These are phyloP conservation scores for Chionoecetes opilio DNA, from an alignment of 1,140 invertebrate genomes.

Conservation along the genomic window DNA sequence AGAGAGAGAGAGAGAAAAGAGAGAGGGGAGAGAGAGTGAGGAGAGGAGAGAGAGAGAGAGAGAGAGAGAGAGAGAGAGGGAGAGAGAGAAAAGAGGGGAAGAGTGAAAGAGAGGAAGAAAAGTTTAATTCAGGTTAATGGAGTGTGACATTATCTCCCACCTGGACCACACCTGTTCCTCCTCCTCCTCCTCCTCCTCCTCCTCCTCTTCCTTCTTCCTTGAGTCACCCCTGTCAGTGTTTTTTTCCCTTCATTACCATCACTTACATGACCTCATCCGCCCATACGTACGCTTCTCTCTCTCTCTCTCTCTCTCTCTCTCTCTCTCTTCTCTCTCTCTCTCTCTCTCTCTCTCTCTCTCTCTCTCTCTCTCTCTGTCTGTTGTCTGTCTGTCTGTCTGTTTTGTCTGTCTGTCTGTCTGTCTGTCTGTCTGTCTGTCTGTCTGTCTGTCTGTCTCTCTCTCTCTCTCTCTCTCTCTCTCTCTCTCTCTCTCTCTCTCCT, in stretches of 20 bases:
- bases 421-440: too few species aligned
- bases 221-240: too few species aligned
- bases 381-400: too few species aligned
- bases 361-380: too few species aligned
- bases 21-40: neutral
- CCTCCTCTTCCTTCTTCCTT: neutral
- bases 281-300: neutral
- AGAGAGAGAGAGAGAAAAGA: neutral
- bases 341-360: too few species aligned
- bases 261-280: neutral
- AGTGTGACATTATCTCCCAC: constrained; percentile 3
- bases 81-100: neutral
- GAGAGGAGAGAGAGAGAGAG: constrained; percentile 3
- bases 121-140: constrained; percentile 30
- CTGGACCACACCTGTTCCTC: neutral
- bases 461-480: too few species aligned
- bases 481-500: too few species aligned
- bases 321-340: too few species aligned
- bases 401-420: too few species aligned
- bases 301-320: neutral
- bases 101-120: neutral
- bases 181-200: constrained; percentile 29
- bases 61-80: constrained; percentile 25
- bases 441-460: too few species aligned
- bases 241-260: neutral